A percentile compares a stretch with the other conserved stretches of the same genome.
These are phyloP conservation scores for Myotis yumanensis DNA, from an alignment of 2,113 vertebrate species.

Conservation along the genomic window DNA sequence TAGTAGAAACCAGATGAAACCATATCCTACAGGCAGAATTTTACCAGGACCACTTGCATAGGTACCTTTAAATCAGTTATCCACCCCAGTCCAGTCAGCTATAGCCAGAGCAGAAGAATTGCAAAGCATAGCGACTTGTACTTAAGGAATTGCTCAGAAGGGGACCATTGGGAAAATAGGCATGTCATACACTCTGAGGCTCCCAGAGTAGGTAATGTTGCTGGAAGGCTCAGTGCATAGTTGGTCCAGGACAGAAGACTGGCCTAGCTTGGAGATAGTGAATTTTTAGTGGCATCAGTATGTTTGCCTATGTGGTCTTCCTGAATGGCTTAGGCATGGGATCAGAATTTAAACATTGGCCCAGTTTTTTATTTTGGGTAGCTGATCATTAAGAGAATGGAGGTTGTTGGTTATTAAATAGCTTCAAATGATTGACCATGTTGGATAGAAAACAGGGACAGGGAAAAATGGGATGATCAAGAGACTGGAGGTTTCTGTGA, in stretches of 20 bases:
- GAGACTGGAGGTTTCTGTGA: neutral
- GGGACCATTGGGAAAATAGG: neutral
- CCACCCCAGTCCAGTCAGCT: neutral
- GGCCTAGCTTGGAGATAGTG: neutral
- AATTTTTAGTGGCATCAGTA: neutral
- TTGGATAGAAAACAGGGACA: neutral
- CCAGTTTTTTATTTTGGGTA: neutral
- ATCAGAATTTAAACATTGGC: neutral
- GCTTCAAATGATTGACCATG: neutral
- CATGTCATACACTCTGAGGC: neutral
- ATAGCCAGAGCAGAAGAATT: neutral
- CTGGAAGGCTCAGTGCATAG: neutral
- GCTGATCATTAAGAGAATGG: neutral
- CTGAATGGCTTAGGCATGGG: neutral
- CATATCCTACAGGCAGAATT: neutral
- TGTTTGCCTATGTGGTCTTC: neutral
- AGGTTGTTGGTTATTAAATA: neutral
- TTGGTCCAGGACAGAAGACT: neutral
- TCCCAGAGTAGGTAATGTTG: neutral
- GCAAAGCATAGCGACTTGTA: neutral
- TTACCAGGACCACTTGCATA: neutral
- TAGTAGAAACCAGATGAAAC: neutral
- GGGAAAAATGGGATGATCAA: neutral
- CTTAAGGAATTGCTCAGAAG: neutral
- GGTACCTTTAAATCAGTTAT: neutral